A percentile compares a stretch with the other conserved stretches of the same genome.
Evolutionary conservation across 2,888 invertebrate species (phyloP).

Genomic region (Pilophorus perplexus): DNA sequence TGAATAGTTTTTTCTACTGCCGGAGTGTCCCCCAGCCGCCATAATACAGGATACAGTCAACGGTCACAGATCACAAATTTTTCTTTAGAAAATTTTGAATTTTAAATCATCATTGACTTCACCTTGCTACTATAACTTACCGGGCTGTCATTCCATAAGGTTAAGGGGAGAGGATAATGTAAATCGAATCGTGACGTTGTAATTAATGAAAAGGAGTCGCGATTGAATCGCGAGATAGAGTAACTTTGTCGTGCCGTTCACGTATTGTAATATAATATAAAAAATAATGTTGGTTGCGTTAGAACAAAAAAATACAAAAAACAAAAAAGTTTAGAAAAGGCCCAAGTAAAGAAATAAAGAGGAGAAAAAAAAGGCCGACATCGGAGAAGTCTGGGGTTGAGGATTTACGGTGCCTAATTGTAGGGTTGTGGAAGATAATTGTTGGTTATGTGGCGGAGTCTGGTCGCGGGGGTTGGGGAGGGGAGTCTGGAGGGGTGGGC

Average conservation of each 20-base stretch:
- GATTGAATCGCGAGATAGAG: slow-evolving; percentile 26
- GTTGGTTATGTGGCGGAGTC: slow-evolving; percentile 39
- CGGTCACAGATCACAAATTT: no score
- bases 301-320: slow-evolving; percentile 16
- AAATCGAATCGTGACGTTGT: slow-evolving; percentile 19
- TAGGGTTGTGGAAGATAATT: slow-evolving; percentile 43
- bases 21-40: no score
- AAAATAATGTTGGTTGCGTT: slow-evolving; percentile 17
- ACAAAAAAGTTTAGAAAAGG: slow-evolving; percentile 33
- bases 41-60: no score
- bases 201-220: slow-evolving; percentile 36
- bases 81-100: no score
- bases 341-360: slow-evolving; percentile 41
- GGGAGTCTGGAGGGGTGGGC: neutral
- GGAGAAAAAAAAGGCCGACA: slow-evolving; percentile 39
- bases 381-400: slow-evolving; percentile 36
- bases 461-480: slow-evolving; percentile 6
- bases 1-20: no score
- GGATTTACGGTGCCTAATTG: slow-evolving; percentile 46
- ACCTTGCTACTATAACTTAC: no score
- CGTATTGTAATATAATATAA: slow-evolving; percentile 30
- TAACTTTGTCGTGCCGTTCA: slow-evolving; percentile 32
- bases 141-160: no score
- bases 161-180: neutral
- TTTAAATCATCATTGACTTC: no score